These are phyloP conservation scores for Helicorthomorpha holstii DNA, from an alignment of 1,140 invertebrate genomes.

Conservation along the genomic window DNA sequence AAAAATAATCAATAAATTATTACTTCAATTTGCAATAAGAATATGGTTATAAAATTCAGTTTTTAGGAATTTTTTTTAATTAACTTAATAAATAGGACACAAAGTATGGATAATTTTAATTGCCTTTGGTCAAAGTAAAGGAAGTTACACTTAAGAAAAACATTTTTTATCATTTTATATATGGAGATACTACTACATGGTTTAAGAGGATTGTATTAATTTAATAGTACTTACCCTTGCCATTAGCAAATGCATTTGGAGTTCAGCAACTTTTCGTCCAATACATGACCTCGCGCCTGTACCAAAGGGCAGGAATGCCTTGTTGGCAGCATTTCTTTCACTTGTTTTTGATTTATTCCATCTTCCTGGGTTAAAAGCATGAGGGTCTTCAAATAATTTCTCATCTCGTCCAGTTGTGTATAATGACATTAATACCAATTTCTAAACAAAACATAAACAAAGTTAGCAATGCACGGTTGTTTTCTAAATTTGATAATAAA, in stretches of 20 bases:
- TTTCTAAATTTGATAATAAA: background rate
- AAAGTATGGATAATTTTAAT: background rate
- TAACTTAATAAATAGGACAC: background rate
- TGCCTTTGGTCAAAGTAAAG: background rate
- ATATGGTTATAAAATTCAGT: background rate
- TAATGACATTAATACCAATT: slow-evolving; percentile 55
- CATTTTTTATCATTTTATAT: background rate
- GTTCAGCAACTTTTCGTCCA: slow-evolving; percentile 56
- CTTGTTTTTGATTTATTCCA: slow-evolving; percentile 35
- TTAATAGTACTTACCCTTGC: slow-evolving; percentile 12
- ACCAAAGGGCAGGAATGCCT: slow-evolving; percentile 65
- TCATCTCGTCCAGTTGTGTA: slow-evolving; percentile 58
- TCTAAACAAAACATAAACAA: slow-evolving; percentile 33
- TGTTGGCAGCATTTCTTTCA: slow-evolving; percentile 17
- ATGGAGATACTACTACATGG: background rate
- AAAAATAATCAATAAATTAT: background rate
- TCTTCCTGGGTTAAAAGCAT: slow-evolving; percentile 52
- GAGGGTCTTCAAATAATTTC: slow-evolving; percentile 45
- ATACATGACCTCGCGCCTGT: slow-evolving; percentile 63
- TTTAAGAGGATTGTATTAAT: background rate
- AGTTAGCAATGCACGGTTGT: background rate
- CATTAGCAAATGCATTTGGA: slow-evolving; percentile 47
- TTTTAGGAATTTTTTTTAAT: background rate
- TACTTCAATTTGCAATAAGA: background rate
- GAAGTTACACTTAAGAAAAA: background rate